These are phyloP conservation scores for Nasonia giraulti DNA, from an alignment of 1,140 invertebrate genomes.

Conservation along the genomic window DNA sequence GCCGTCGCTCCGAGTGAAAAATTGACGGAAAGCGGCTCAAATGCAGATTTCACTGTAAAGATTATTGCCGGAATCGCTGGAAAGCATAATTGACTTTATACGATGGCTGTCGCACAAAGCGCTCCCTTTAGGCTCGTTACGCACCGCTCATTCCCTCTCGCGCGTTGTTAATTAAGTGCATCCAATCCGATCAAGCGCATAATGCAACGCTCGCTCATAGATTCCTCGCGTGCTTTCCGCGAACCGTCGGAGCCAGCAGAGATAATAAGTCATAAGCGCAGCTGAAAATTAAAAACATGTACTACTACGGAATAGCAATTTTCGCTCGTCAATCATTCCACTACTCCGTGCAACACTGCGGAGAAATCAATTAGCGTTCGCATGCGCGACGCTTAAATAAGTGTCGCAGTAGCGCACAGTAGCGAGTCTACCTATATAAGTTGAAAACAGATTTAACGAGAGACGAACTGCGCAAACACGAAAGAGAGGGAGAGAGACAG, in stretches of 20 bases:
- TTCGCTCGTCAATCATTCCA: too few species aligned
- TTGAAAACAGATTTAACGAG: not conserved
- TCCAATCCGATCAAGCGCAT: not conserved
- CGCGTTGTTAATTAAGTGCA: not conserved
- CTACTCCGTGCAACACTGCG: too few species aligned
- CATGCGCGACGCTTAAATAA: too few species aligned
- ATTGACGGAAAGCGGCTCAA: not conserved
- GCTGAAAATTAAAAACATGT: not conserved
- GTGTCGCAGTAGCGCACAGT: not conserved
- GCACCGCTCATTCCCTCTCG: not conserved
- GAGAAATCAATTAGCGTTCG: not conserved
- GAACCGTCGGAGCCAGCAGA: not conserved
- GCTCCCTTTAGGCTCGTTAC: slow-evolving; percentile 10
- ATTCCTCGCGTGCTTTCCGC: too few species aligned
- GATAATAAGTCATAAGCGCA: not conserved
- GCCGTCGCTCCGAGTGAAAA: not conserved
- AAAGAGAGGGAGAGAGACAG: not conserved
- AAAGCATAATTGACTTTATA: slow-evolving; percentile 17
- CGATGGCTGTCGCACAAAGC: not conserved
- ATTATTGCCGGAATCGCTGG: slow-evolving; percentile 8
- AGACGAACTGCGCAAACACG: not conserved
- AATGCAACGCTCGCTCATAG: too few species aligned
- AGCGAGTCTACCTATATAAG: not conserved
- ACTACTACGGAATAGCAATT: not conserved
- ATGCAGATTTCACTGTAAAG: slow-evolving; percentile 26